Evolutionary conservation across 2,797 vertebrate genomes (phyloP).

Genomic region (Silurus aristotelis): DNA sequence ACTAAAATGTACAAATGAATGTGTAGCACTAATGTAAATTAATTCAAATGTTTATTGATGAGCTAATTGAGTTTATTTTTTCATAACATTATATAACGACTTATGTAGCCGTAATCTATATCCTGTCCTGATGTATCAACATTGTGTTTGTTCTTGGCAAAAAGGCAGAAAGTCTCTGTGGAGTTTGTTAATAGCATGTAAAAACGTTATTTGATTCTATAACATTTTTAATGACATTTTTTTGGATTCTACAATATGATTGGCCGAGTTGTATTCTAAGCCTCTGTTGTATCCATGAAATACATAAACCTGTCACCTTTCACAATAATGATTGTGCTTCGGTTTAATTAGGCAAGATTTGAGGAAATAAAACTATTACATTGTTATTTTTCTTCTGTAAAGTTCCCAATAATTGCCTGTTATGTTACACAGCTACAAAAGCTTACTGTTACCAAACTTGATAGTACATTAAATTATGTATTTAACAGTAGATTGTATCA

Average conservation of each 20-base stretch:
- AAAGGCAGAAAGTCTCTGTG: background rate
- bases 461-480: background rate
- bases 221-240: background rate
- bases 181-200: background rate
- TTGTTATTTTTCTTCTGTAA: background rate
- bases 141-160: background rate
- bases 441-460: background rate
- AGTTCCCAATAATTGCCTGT: background rate
- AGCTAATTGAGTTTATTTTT: background rate
- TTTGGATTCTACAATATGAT: background rate
- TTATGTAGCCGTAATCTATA: background rate
- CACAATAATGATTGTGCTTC: background rate
- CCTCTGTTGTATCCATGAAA: background rate
- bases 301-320: background rate
- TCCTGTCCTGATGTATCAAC: background rate
- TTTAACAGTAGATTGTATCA: background rate
- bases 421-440: background rate
- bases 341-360: background rate
- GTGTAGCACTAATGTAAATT: background rate
- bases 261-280: background rate
- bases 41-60: background rate
- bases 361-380: background rate
- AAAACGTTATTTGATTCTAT: background rate
- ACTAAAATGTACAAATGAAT: background rate
- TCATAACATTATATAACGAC: background rate